Evolutionary conservation across 1,140 invertebrate species (phyloP).

Genomic region (Homarus americanus): DNA sequence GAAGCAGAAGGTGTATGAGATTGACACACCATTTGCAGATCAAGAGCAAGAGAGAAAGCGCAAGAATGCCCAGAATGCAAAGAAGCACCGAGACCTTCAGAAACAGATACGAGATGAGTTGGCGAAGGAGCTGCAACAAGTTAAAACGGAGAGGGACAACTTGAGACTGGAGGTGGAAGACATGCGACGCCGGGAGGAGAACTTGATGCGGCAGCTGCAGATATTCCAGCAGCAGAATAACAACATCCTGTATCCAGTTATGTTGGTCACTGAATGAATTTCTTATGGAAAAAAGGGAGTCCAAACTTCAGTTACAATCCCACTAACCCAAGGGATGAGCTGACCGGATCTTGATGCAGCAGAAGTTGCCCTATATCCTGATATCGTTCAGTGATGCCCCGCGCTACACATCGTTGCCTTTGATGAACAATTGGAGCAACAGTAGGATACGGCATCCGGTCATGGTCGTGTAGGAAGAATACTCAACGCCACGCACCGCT

Average conservation of each 20-base stretch:
- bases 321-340: too few species aligned
- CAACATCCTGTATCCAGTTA: not conserved
- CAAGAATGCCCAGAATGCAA: slow-evolving; percentile 37
- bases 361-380: too few species aligned
- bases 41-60: slow-evolving; percentile 24
- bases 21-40: not conserved
- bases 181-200: not conserved
- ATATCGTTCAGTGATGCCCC: too few species aligned
- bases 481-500: too few species aligned
- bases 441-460: too few species aligned
- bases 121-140: not conserved
- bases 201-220: not conserved
- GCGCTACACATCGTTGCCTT: too few species aligned
- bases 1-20: slow-evolving; percentile 28
- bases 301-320: too few species aligned
- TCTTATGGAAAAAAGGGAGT: too few species aligned
- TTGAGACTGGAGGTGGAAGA: not conserved
- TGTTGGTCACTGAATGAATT: too few species aligned
- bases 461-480: too few species aligned
- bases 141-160: not conserved
- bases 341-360: too few species aligned
- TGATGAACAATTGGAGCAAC: too few species aligned
- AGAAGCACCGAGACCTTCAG: slow-evolving; percentile 10
- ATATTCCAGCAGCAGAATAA: not conserved
- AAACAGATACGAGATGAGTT: not conserved